phyloP scores from a whole-genome alignment of 2,113 vertebrate species.

The Vireo altiloquus region DNA sequence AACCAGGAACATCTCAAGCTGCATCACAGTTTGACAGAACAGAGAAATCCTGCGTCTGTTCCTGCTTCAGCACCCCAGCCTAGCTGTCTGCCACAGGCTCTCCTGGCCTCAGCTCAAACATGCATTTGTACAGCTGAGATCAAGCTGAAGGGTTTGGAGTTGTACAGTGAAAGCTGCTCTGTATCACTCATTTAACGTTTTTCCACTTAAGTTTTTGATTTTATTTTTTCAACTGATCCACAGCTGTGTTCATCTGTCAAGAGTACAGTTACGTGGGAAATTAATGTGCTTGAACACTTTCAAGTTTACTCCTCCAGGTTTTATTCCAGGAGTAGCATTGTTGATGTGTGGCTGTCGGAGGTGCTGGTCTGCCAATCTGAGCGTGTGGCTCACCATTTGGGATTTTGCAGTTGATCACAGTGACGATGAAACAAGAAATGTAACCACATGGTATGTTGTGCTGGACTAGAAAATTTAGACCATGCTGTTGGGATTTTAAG shows the following conservation, averaged over 20 bases:
- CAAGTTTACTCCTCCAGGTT: neutral
- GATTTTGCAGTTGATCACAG: neutral
- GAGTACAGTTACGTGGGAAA: neutral
- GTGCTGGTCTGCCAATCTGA: neutral
- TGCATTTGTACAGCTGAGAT: neutral
- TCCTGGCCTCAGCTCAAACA: neutral
- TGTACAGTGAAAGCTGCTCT: neutral
- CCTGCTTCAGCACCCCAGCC: neutral
- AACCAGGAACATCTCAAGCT: neutral
- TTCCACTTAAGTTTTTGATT: neutral
- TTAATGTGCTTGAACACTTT: neutral
- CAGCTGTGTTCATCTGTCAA: neutral
- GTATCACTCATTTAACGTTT: neutral
- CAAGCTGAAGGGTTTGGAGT: neutral
- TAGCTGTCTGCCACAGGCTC: neutral
- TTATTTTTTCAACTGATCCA: neutral
- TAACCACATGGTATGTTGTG: neutral
- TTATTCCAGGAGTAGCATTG: neutral
- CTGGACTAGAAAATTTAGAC: neutral
- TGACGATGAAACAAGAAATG: neutral
- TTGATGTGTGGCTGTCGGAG: neutral
- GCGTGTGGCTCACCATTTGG: rapidly evolving
- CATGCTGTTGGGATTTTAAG: neutral
- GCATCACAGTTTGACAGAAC: neutral
- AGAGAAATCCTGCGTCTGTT: rapidly evolving